These are phyloP conservation scores for Cylindroiulus punctatus DNA, from an alignment of 2,888 invertebrate species.

Conservation along the genomic window DNA sequence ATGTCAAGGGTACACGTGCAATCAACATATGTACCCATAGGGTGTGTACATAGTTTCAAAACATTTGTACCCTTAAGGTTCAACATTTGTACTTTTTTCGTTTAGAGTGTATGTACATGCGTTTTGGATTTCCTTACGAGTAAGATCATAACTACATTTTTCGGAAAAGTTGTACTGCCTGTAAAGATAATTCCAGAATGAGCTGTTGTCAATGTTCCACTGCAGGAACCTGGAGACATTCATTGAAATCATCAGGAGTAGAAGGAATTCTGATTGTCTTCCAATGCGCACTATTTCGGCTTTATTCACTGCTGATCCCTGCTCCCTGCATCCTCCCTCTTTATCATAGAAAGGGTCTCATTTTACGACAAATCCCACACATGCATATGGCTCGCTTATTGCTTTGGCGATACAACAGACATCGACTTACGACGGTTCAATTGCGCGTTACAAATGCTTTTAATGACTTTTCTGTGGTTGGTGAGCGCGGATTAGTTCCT, in stretches of 20 bases:
- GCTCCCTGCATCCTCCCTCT: not conserved
- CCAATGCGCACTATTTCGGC: not conserved
- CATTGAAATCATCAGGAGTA: no score
- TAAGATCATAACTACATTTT: no score
- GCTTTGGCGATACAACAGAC: not conserved
- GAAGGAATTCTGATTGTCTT: not conserved
- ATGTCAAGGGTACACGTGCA: no score
- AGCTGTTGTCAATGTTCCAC: not conserved
- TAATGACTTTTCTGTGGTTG: slow-evolving; percentile 42
- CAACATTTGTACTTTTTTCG: no score
- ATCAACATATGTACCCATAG: no score
- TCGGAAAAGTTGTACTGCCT: no score
- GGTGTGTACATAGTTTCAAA: no score
- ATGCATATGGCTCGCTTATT: slow-evolving; percentile 24
- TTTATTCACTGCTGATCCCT: not conserved
- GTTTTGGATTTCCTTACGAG: no score
- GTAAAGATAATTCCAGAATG: not conserved
- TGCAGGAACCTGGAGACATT: no score
- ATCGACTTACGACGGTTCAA: slow-evolving; percentile 30
- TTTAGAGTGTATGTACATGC: no score
- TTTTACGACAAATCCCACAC: slow-evolving; percentile 1
- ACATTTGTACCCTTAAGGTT: no score
- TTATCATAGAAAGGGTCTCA: not conserved
- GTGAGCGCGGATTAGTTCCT: slow-evolving; percentile 38
- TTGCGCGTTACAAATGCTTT: slow-evolving; percentile 36